phyloP scores from a whole-genome alignment of 2,797 vertebrate species.

The Crenuchus spilurus region DNA sequence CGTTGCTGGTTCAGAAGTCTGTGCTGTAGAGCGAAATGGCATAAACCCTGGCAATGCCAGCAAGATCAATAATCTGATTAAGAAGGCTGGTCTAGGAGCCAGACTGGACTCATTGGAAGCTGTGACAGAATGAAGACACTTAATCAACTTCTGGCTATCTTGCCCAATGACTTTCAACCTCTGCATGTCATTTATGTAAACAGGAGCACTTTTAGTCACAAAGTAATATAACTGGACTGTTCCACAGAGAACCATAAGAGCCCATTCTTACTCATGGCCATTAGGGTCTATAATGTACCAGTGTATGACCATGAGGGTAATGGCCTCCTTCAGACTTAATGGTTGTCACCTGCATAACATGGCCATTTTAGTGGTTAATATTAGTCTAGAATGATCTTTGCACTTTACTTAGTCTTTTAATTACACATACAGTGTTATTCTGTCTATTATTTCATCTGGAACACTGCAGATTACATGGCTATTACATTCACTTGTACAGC shows the following conservation, averaged over 20 bases:
- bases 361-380: not conserved
- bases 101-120: not conserved
- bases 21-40: not conserved
- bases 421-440: not conserved
- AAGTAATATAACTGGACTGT: not conserved
- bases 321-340: not conserved
- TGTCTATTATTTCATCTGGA: not conserved
- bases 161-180: not conserved
- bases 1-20: not conserved
- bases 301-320: not conserved
- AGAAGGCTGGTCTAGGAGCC: not conserved
- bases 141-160: not conserved
- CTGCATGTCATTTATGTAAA: not conserved
- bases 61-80: conserved; percentile 4
- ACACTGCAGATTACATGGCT: not conserved
- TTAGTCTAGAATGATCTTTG: not conserved
- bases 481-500: not conserved
- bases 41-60: not conserved
- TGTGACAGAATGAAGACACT: not conserved
- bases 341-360: not conserved
- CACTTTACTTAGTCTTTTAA: not conserved
- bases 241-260: not conserved
- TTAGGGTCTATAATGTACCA: not conserved
- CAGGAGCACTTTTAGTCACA: not conserved
- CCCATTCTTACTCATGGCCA: not conserved